Evolutionary conservation across 2,113 vertebrate species (phyloP).

Genomic region (Sapajus apella): DNA sequence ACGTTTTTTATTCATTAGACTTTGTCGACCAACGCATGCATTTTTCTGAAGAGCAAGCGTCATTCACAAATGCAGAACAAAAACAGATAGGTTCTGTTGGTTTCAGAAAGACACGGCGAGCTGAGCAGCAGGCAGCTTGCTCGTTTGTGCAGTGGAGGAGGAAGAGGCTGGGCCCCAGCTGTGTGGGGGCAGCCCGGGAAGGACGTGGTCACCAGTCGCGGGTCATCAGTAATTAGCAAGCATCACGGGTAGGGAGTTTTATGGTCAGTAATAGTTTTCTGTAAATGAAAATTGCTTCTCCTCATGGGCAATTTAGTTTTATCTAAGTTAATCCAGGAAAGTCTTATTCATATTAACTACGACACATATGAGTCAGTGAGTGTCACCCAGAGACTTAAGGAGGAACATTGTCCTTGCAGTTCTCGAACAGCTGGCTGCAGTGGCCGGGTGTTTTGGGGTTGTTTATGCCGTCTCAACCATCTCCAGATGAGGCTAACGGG

Average conservation of each 20-base stretch:
- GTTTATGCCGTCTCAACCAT: neutral
- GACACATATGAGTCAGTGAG: neutral
- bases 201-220: neutral
- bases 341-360: conserved; percentile 49
- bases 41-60: neutral
- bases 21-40: neutral
- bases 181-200: neutral
- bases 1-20: neutral
- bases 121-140: fast-evolving
- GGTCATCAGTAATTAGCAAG: neutral
- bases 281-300: conserved; percentile 35
- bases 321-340: conserved; percentile 62
- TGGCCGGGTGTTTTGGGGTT: neutral
- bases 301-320: neutral
- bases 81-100: fast-evolving
- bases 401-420: neutral
- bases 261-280: conserved; percentile 47
- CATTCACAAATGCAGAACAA: neutral
- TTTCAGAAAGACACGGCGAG: neutral
- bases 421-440: neutral
- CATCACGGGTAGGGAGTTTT: neutral
- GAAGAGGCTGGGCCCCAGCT: neutral
- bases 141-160: fast-evolving
- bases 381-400: neutral
- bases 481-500: neutral